Evolutionary conservation across 2,797 vertebrate genomes (phyloP).

Genomic region (Benthosema pterotum): DNA sequence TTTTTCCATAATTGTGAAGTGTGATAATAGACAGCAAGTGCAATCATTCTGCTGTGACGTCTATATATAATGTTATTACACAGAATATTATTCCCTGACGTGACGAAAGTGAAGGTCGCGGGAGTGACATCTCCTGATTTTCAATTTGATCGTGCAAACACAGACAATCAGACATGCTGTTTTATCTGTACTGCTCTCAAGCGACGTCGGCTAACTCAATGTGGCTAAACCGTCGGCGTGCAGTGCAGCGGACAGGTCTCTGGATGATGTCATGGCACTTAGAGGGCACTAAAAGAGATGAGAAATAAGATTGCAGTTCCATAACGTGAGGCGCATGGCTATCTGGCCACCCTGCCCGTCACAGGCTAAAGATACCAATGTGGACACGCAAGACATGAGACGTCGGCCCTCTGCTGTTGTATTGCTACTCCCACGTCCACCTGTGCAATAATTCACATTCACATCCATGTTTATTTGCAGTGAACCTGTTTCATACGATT

Average conservation of each 20-base stretch:
- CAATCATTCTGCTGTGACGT: neutral
- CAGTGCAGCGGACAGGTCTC: constrained; percentile 7
- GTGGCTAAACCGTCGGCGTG: neutral
- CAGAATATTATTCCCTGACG: neutral
- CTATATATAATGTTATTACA: constrained; percentile 14
- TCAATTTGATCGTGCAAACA: neutral
- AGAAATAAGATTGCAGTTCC: neutral
- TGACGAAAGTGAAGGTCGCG: constrained; percentile 44
- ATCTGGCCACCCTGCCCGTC: neutral
- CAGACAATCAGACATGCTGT: neutral
- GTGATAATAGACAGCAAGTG: neutral
- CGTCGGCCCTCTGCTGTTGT: neutral
- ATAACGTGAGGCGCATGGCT: no score
- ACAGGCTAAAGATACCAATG: neutral
- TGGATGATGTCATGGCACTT: neutral
- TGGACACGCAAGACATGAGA: neutral
- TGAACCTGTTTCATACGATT: constrained; percentile 9
- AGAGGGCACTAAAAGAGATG: neutral
- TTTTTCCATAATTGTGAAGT: neutral
- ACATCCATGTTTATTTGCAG: constrained; percentile 17
- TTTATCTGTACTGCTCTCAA: neutral
- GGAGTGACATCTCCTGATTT: constrained; percentile 11
- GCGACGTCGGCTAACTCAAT: neutral
- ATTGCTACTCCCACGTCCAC: constrained; percentile 2
- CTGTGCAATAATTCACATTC: constrained; percentile 19